Evolutionary conservation across 1,140 invertebrate genomes (phyloP), one percentile per base, ranked within the genome.

Genomic region (Epicauta chinensis): DNA sequence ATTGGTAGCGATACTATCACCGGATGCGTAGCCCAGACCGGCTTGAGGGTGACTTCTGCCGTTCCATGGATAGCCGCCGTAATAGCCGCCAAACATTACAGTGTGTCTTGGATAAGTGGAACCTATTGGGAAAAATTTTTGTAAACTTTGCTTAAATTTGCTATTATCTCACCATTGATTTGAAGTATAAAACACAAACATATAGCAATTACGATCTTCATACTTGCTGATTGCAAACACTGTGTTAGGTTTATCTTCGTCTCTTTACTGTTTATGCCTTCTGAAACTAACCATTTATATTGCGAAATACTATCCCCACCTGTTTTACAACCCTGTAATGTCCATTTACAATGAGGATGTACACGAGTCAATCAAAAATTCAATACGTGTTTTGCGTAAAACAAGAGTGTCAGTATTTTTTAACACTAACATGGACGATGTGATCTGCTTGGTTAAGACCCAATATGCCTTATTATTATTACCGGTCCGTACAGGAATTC

Each of bases 81-180:
- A 62, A 37, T 60, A 62, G 5, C 35, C 72, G 61, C 63, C 74
- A 72, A 60, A 71, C 75, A 60, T 81, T 73, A 41, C 45, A 23
- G 57, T 47, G 14, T 23, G 23, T 34, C 30, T 31, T 29, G 49
- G 5, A 23, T 23, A 23, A 23, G 23, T 23, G 23, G 23, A 5
- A 7, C 23, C 23, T 23, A 23, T 23, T 23, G 4, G 23, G 23
- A 7, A 23, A 23, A 5, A 5, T 5, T 5, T 23, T 23, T 23
- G 23, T 23, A 23, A 23, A 23, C 7, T 23, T 23, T 23, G 23
- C 4, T 23, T 23, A 5, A 7, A 5, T 23, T 23, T 23, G 4
- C 7, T 23, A 5, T 23, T 2, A 7, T 23, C 23, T 23, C 23
- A 23, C 23, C 23, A 23, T 23, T 23, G 23, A 23, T 23, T 23